Percentiles rank a stretch among this genome's conserved stretches.
Evolutionary conservation across 1,140 invertebrate genomes (phyloP).

Genomic region (Odontomachus brunneus): DNA sequence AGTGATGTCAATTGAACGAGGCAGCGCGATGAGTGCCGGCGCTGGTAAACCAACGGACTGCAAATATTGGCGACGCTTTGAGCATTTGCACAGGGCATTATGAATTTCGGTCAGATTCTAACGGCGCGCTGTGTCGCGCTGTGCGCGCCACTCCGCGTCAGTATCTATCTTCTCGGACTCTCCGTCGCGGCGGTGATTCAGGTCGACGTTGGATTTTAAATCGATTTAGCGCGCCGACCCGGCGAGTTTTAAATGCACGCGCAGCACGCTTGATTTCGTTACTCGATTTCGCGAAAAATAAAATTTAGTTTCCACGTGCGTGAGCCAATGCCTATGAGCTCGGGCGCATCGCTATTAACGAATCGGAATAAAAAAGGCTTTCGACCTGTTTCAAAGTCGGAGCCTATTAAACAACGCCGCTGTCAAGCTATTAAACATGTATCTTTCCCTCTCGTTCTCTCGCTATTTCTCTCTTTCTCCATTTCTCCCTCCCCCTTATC

Average conservation of each 20-base stretch:
- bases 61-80: slow-evolving; percentile 41
- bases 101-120: slow-evolving; percentile 40
- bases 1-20: slow-evolving; percentile 47
- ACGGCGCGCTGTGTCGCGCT: background rate
- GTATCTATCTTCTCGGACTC: background rate
- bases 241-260: slow-evolving; percentile 28
- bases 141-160: background rate
- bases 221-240: slow-evolving; percentile 44
- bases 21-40: slow-evolving; percentile 23
- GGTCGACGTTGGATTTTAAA: slow-evolving; percentile 64
- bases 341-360: slow-evolving; percentile 1
- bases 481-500: background rate
- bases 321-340: background rate
- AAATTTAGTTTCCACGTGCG: background rate
- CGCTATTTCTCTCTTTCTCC: background rate
- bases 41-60: slow-evolving; percentile 18
- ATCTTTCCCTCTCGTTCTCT: background rate
- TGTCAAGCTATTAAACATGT: slow-evolving; percentile 36
- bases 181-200: slow-evolving; percentile 35
- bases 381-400: slow-evolving; percentile 17
- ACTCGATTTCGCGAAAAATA: slow-evolving; percentile 34
- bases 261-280: slow-evolving; percentile 19
- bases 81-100: slow-evolving; percentile 41
- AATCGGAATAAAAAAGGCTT: slow-evolving; percentile 16
- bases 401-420: slow-evolving; percentile 22